A percentile compares a stretch with the other conserved stretches of the same genome.
phyloP scores from a whole-genome alignment of 2,797 vertebrate species.

The Anomalospiza imberbis region DNA sequence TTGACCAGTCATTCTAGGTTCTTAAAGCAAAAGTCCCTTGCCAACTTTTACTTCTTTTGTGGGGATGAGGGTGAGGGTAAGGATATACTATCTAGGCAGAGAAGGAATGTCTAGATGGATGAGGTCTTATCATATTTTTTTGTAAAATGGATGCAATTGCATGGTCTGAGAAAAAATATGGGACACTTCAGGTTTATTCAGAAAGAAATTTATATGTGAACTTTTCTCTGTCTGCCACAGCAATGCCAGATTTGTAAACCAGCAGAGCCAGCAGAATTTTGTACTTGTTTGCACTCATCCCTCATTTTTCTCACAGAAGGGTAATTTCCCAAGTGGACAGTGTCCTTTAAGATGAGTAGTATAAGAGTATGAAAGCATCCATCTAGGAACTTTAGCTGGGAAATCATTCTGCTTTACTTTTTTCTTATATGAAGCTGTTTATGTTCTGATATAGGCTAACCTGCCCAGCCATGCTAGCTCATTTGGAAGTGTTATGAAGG shows the following conservation, averaged over 20 bases:
- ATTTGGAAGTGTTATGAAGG: not conserved
- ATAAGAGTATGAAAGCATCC: not conserved
- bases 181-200: not conserved
- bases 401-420: not conserved
- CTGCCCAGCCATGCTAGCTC: not conserved
- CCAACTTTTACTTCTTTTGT: not conserved
- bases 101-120: not conserved
- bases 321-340: not conserved
- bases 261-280: not conserved
- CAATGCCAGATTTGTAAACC: not conserved
- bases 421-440: not conserved
- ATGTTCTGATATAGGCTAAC: not conserved
- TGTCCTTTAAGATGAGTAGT: not conserved
- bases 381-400: not conserved
- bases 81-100: not conserved
- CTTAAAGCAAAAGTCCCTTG: not conserved
- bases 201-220: not conserved
- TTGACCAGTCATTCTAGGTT: not conserved
- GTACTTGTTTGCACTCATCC: not conserved
- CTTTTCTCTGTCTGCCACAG: not conserved
- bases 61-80: rapidly evolving
- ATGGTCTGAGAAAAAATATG: not conserved
- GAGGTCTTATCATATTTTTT: not conserved
- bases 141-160: not conserved
- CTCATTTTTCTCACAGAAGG: not conserved